Percentiles rank a stretch among this genome's conserved stretches.
These are phyloP conservation scores for Andrena praecox DNA, from an alignment of 2,888 invertebrate genomes.

Conservation along the genomic window DNA sequence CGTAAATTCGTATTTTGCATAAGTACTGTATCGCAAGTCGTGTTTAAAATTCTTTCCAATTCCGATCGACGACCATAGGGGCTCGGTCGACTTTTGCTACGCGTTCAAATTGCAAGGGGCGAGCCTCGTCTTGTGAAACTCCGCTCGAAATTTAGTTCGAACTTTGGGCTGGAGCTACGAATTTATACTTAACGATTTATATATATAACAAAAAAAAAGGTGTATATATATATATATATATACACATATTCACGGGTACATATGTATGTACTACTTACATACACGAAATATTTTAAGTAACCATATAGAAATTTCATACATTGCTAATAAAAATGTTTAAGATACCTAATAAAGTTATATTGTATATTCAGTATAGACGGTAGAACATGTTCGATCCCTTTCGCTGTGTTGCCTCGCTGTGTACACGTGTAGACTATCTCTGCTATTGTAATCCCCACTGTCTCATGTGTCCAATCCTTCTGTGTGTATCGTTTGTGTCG, in stretches of 20 bases:
- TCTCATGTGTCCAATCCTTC: not conserved
- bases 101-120: slow-evolving; percentile 23
- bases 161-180: slow-evolving; percentile 52
- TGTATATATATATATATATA: slow-evolving; percentile 69
- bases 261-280: slow-evolving; percentile 67
- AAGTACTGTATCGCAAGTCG: slow-evolving; percentile 32
- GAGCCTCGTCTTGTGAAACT: slow-evolving; percentile 45
- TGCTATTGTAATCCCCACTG: slow-evolving; percentile 1
- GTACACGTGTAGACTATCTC: not conserved
- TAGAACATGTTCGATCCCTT: slow-evolving; percentile 45
- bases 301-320: slow-evolving; percentile 79
- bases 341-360: slow-evolving; percentile 81
- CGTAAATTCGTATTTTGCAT: slow-evolving; percentile 47
- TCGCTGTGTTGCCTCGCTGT: slow-evolving; percentile 15
- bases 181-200: slow-evolving; percentile 60
- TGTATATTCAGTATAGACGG: slow-evolving; percentile 78
- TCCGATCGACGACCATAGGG: slow-evolving; percentile 38
- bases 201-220: slow-evolving; percentile 39
- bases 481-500: too few species aligned
- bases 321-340: slow-evolving; percentile 79
- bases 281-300: slow-evolving; percentile 78
- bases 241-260: slow-evolving; percentile 66
- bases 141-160: slow-evolving; percentile 42
- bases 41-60: slow-evolving; percentile 47
- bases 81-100: slow-evolving; percentile 31